Evolutionary conservation across 2,888 invertebrate genomes (phyloP).

Genomic region (Anoplius nigerrimus): DNA sequence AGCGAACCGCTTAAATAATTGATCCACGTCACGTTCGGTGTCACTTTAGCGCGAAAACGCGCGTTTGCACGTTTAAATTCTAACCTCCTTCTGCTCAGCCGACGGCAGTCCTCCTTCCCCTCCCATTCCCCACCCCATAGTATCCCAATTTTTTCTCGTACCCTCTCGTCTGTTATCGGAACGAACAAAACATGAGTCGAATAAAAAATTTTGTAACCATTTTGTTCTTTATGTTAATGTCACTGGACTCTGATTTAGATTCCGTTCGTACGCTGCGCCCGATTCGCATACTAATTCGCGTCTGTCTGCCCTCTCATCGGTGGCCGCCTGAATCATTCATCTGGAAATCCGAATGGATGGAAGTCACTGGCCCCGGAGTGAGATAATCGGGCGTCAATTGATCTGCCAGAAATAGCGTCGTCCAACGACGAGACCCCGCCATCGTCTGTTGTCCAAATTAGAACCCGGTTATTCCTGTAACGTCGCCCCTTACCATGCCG

Average conservation of each 20-base stretch:
- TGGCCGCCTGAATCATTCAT: conserved; percentile 42
- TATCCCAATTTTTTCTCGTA: conserved; percentile 2
- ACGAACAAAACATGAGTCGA: background rate
- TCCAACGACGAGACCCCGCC: background rate
- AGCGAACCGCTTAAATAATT: conserved; percentile 55
- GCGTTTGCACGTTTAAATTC: conserved; percentile 52
- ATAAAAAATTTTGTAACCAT: background rate
- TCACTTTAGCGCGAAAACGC: conserved; percentile 55
- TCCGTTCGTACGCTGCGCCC: background rate
- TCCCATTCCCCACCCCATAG: too few species aligned
- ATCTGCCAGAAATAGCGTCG: conserved; percentile 48
- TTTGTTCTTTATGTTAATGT: too few species aligned
- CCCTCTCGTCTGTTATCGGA: too few species aligned
- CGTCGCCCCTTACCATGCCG: too few species aligned
- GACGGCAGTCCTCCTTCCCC: background rate
- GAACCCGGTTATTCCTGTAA: too few species aligned
- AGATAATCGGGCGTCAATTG: conserved; percentile 54
- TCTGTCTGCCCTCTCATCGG: conserved; percentile 34
- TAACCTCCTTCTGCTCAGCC: conserved; percentile 12
- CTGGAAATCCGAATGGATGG: conserved; percentile 9
- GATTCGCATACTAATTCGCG: background rate
- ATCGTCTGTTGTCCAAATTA: background rate
- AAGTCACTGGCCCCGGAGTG: conserved; percentile 22
- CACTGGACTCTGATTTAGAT: too few species aligned
- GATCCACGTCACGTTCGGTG: conserved; percentile 63